Evolutionary conservation across 2,888 invertebrate species (phyloP).

Genomic region (Ditula angustiorana): DNA sequence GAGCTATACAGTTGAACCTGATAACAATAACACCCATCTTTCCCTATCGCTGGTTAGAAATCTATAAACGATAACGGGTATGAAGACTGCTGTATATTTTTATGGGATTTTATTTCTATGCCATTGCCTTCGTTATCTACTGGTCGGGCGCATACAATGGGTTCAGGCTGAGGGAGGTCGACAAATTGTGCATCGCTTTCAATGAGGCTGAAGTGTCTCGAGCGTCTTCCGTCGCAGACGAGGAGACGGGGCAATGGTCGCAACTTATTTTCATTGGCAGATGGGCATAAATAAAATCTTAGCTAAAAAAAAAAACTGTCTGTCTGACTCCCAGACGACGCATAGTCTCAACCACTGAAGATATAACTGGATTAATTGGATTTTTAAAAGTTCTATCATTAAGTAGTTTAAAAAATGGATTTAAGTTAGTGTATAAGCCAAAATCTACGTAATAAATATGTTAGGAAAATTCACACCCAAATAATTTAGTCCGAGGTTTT

Average conservation of each 20-base stretch:
- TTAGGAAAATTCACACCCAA: no score
- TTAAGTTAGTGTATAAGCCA: no score
- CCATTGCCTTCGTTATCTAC: conserved; percentile 61
- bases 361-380: no score
- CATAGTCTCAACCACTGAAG: no score
- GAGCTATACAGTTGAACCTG: no score
- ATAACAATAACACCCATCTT: no score
- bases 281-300: conserved; percentile 2
- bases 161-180: conserved; percentile 53
- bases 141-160: conserved; percentile 49
- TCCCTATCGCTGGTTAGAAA: not conserved
- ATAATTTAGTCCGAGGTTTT: no score
- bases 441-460: no score
- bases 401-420: no score
- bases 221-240: conserved; percentile 62
- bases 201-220: conserved; percentile 55
- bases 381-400: no score
- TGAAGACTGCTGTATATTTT: conserved; percentile 19
- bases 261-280: conserved; percentile 19
- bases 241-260: conserved; percentile 53
- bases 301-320: not conserved
- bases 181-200: conserved; percentile 70
- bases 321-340: no score
- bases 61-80: not conserved
- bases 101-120: conserved; percentile 52